Percentiles rank a stretch among this genome's conserved stretches.
Conservation (phyloP, 2,797 vertebrate species). For the Manis crassicaudata region DNA sequence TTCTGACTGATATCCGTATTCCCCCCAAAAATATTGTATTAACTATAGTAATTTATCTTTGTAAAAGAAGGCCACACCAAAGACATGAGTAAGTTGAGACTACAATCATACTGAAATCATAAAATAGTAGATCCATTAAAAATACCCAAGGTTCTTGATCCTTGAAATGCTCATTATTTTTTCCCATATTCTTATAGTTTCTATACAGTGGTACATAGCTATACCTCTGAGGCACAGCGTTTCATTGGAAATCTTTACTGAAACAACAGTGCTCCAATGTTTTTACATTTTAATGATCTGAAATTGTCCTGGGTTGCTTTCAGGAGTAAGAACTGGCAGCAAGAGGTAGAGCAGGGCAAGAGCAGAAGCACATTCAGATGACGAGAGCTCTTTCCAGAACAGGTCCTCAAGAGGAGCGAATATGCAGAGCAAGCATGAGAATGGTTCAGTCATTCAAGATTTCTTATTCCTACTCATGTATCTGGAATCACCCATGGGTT, state of each 20-base stretch:
- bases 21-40: slow-evolving; percentile 61
- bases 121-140: slow-evolving; percentile 31
- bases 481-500: not conserved
- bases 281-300: not conserved
- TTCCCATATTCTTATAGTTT: slow-evolving; percentile 9
- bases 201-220: not conserved
- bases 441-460: not conserved
- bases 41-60: slow-evolving; percentile 64
- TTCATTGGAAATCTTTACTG: not conserved
- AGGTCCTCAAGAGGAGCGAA: not conserved
- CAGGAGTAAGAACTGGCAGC: not conserved
- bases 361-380: not conserved
- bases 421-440: not conserved
- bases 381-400: not conserved
- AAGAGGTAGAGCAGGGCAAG: not conserved
- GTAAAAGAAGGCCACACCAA: slow-evolving; percentile 66
- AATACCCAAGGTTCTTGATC: slow-evolving; percentile 47
- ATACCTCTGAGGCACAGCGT: not conserved
- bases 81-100: slow-evolving; percentile 74
- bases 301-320: not conserved
- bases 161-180: slow-evolving; percentile 33
- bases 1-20: slow-evolving; percentile 68
- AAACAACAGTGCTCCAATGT: not conserved
- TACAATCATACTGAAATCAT: slow-evolving; percentile 67
- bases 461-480: not conserved